These are phyloP conservation scores for Phortica magna DNA, from an alignment of 2,888 invertebrate species.

Conservation along the genomic window DNA sequence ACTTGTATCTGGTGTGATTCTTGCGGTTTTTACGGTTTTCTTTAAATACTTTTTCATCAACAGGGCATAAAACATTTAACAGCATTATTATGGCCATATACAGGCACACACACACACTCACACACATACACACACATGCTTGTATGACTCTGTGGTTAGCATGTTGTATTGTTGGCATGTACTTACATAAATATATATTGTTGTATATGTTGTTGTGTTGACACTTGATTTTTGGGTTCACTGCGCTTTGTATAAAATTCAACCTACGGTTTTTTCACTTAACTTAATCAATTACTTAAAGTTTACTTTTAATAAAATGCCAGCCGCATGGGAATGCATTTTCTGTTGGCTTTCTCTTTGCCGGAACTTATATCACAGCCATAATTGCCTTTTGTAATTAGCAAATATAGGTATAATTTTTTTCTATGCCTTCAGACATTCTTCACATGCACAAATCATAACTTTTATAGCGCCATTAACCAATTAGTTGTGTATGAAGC, in stretches of 20 bases:
- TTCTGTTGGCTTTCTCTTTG: not conserved
- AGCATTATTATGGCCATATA: constrained; percentile 52
- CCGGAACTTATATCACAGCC: not conserved
- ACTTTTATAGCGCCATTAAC: not conserved
- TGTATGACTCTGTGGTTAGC: not conserved
- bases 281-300: not conserved
- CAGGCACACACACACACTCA: not conserved
- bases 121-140: no score
- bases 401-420: not conserved
- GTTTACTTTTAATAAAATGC: not conserved
- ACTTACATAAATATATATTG: no score
- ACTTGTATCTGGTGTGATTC: constrained; percentile 60
- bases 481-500: not conserved
- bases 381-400: not conserved
- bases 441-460: not conserved
- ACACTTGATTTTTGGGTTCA: constrained; percentile 34
- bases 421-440: not conserved
- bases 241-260: not conserved
- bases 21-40: constrained; percentile 69
- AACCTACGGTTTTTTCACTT: not conserved
- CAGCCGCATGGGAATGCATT: not conserved
- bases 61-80: constrained; percentile 71
- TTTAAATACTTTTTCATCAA: constrained; percentile 71
- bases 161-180: not conserved
- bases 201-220: not conserved